phyloP scores from a whole-genome alignment of 2,888 invertebrate genomes.

The Drosophila nr. perissopoda region DNA sequence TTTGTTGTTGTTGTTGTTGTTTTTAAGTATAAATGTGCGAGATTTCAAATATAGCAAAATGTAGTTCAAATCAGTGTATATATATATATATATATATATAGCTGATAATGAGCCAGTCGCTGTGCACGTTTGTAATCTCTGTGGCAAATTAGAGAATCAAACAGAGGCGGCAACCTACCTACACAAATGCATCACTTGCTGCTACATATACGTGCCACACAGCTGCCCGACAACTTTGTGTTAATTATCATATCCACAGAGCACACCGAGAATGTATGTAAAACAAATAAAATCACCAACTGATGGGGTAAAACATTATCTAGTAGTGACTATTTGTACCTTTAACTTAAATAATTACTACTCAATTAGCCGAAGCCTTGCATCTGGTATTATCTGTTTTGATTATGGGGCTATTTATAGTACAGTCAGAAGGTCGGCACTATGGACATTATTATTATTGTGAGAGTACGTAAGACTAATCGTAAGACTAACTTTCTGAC shows the following conservation, averaged over 20 bases:
- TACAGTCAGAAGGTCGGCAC: neutral
- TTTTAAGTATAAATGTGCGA: conserved; percentile 75
- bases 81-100: conserved; percentile 10
- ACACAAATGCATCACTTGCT: conserved; percentile 8
- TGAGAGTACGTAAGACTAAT: neutral
- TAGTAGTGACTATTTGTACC: neutral
- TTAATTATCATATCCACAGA: conserved; percentile 21
- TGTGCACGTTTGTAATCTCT: conserved; percentile 44
- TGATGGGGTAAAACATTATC: neutral
- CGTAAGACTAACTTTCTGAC: neutral
- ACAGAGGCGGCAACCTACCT: conserved; percentile 41
- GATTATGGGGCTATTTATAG: neutral
- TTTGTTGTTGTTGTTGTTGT: conserved; percentile 44
- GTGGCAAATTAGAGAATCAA: conserved; percentile 61
- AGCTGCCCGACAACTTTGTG: conserved; percentile 34
- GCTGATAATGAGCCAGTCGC: conserved; percentile 61
- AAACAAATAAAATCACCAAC: neutral
- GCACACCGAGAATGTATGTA: neutral
- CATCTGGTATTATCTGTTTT: neutral
- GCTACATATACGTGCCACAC: conserved; percentile 3
- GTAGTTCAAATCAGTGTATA: conserved; percentile 61
- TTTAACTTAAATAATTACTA: neutral
- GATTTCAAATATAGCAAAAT: conserved; percentile 78
- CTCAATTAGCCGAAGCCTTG: neutral
- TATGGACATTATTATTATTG: neutral